These are phyloP conservation scores for Sphaeramia orbicularis DNA, from an alignment of 2,797 vertebrate species.

Conservation along the genomic window DNA sequence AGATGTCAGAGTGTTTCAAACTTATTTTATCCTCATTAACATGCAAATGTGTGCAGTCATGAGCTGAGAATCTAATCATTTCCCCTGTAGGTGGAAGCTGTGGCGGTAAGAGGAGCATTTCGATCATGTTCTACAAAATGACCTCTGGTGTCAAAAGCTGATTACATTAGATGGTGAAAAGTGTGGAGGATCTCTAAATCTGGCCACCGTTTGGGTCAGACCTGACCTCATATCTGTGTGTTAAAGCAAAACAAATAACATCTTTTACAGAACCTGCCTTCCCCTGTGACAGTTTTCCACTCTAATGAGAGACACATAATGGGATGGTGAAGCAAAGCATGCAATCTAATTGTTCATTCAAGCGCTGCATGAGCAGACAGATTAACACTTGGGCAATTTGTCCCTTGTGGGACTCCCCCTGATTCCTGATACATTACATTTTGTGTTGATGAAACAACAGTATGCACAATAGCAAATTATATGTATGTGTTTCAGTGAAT, in stretches of 20 bases:
- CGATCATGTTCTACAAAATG: slow-evolving; percentile 24
- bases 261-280: slow-evolving; percentile 16
- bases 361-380: slow-evolving; percentile 44
- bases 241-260: slow-evolving; percentile 38
- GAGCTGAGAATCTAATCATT: slow-evolving; percentile 40
- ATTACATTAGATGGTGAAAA: background rate
- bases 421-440: slow-evolving; percentile 2
- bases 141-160: slow-evolving; percentile 4
- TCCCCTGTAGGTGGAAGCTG: slow-evolving; percentile 23
- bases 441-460: background rate
- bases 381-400: slow-evolving; percentile 56
- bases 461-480: background rate
- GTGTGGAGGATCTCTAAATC: background rate
- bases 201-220: slow-evolving; percentile 11
- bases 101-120: slow-evolving; percentile 9
- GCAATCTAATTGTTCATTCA: slow-evolving; percentile 58
- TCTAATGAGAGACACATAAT: slow-evolving; percentile 48
- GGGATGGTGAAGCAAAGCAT: slow-evolving; percentile 44
- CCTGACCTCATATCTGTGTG: slow-evolving; percentile 31
- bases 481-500: too few species aligned
- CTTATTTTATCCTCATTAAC: slow-evolving; percentile 38
- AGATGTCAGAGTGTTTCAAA: background rate
- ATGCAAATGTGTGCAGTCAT: slow-evolving; percentile 50
- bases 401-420: slow-evolving; percentile 3
- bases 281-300: slow-evolving; percentile 37